Conservation (phyloP, 2,888 invertebrate genomes). For the Nyleta sp. region DNA sequence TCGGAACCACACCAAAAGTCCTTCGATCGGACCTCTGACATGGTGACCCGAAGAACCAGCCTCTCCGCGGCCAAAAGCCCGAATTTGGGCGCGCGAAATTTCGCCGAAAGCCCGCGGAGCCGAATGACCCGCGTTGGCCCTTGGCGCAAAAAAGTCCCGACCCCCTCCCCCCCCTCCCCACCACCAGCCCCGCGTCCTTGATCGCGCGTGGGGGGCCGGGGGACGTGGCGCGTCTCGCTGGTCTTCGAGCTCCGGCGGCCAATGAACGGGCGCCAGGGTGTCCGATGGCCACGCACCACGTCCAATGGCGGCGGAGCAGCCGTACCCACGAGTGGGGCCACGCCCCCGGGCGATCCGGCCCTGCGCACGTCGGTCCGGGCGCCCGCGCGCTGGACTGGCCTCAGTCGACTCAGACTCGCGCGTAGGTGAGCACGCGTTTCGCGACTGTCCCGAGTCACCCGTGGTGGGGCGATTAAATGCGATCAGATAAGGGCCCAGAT, state of each 20-base stretch:
- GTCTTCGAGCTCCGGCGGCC: slow-evolving; percentile 49
- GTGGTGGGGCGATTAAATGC: slow-evolving; percentile 1
- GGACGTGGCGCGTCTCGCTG: no score
- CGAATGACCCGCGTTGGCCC: slow-evolving; percentile 21
- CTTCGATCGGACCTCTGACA: no score
- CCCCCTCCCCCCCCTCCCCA: slow-evolving; percentile 8
- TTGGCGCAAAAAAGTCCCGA: slow-evolving; percentile 7
- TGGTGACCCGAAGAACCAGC: no score
- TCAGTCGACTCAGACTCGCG: slow-evolving; percentile 79
- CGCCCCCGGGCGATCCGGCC: slow-evolving; percentile 71
- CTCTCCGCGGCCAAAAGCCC: not conserved
- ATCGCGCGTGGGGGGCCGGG: no score
- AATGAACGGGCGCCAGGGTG: slow-evolving; percentile 73
- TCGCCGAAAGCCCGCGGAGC: not conserved
- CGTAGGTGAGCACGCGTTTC: slow-evolving; percentile 73
- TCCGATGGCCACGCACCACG: slow-evolving; percentile 71
- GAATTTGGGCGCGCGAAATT: not conserved
- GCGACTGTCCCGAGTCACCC: slow-evolving; percentile 7
- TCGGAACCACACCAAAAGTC: no score
- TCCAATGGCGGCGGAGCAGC: slow-evolving; percentile 69
- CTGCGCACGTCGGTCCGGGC: slow-evolving; percentile 67
- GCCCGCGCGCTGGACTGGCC: slow-evolving; percentile 43
- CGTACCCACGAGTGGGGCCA: slow-evolving; percentile 65
- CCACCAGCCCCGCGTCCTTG: slow-evolving; percentile 1
- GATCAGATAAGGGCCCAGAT: slow-evolving; percentile 19